A percentile compares a stretch with the other conserved stretches of the same genome.
phyloP scores from a whole-genome alignment of 2,888 invertebrate genomes.

The Diaperis boleti region DNA sequence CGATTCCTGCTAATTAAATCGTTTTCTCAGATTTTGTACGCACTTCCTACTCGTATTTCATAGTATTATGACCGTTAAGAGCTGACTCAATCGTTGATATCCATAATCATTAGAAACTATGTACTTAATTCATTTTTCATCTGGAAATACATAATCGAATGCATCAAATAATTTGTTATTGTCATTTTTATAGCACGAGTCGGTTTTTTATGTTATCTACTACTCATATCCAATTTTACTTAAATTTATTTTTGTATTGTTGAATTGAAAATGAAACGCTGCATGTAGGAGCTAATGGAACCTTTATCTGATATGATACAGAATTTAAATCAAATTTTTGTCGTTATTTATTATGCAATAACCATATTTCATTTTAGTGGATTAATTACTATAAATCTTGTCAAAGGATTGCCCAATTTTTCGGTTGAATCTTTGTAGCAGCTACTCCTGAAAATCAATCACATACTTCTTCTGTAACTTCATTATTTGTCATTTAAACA shows the following conservation, averaged over 20 bases:
- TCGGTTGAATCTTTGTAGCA: background rate
- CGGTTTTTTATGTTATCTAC: constrained; percentile 17
- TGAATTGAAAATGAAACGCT: constrained; percentile 18
- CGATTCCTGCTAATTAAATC: constrained; percentile 35
- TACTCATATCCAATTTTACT: constrained; percentile 13
- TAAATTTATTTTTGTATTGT: constrained; percentile 29
- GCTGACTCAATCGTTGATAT: constrained; percentile 5
- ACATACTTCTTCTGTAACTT: background rate
- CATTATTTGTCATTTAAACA: background rate
- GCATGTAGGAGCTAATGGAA: constrained; percentile 22
- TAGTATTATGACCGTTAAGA: constrained; percentile 20
- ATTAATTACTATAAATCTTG: constrained; percentile 30
- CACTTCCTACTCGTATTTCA: constrained; percentile 33
- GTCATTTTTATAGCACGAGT: constrained; percentile 16
- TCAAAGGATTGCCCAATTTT: constrained; percentile 12
- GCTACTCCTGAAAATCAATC: background rate
- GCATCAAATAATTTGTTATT: constrained; percentile 11
- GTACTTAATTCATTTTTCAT: constrained; percentile 4
- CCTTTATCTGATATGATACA: constrained; percentile 34
- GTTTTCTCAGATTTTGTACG: constrained; percentile 37
- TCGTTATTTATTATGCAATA: constrained; percentile 27
- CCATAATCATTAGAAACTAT: constrained; percentile 3
- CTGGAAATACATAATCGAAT: background rate
- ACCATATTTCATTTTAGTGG: constrained; percentile 28
- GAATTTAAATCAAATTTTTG: constrained; percentile 37